These are phyloP conservation scores for Hemaris fuciformis DNA, from an alignment of 2,888 invertebrate species.

Conservation along the genomic window DNA sequence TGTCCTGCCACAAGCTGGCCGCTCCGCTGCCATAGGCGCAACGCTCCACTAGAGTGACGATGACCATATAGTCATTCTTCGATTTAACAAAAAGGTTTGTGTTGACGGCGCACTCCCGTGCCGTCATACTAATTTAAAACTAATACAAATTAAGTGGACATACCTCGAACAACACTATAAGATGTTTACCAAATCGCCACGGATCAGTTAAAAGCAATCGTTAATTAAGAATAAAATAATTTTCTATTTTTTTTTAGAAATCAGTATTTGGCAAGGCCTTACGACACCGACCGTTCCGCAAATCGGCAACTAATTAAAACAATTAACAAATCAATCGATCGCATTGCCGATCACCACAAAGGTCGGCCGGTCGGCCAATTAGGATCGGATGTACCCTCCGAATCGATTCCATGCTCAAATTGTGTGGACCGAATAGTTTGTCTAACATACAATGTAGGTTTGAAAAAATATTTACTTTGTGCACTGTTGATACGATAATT, in stretches of 20 bases:
- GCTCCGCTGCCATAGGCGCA: no score
- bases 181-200: constrained; percentile 1
- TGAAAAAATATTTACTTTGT: constrained; percentile 65
- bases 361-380: constrained; percentile 66
- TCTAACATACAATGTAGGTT: constrained; percentile 61
- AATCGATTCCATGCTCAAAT: constrained; percentile 75
- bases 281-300: constrained; percentile 25
- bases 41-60: no score
- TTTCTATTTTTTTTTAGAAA: constrained; percentile 38
- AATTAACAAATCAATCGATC: constrained; percentile 64
- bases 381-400: constrained; percentile 59
- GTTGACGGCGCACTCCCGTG: no score
- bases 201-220: constrained; percentile 27
- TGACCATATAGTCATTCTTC: no score
- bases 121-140: neutral
- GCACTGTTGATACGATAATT: constrained; percentile 54
- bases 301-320: constrained; percentile 56
- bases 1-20: no score
- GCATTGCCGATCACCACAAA: constrained; percentile 76
- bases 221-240: constrained; percentile 25
- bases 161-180: constrained; percentile 11
- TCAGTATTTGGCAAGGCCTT: constrained; percentile 33
- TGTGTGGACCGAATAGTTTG: constrained; percentile 49
- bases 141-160: neutral
- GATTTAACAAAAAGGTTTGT: no score